Evolutionary conservation across 1,140 invertebrate species (phyloP).

Genomic region (Lepidurus couesii): DNA sequence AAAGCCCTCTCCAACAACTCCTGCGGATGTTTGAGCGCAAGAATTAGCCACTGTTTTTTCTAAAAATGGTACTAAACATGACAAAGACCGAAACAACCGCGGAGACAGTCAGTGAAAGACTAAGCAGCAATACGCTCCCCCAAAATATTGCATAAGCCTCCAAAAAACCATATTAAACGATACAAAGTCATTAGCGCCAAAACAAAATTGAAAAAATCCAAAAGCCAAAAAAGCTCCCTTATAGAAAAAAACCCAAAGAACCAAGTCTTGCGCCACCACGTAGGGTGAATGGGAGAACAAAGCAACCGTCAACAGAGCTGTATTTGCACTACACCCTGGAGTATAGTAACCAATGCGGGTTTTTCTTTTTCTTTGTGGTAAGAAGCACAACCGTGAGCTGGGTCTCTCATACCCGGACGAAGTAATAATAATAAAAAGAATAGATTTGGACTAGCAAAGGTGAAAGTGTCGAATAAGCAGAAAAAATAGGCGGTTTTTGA

Average conservation of each 20-base stretch:
- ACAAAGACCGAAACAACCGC: background rate
- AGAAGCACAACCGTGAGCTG: background rate
- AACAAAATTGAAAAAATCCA: background rate
- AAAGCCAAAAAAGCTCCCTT: background rate
- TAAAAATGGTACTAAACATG: background rate
- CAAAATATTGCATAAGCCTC: background rate
- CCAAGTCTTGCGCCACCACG: background rate
- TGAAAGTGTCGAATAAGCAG: background rate
- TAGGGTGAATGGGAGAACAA: background rate
- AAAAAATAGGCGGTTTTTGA: background rate
- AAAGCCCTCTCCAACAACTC: constrained; percentile 1
- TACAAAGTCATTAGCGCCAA: background rate
- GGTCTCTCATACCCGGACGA: background rate
- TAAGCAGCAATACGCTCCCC: background rate
- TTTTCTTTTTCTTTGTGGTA: background rate
- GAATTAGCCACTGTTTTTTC: constrained; percentile 26
- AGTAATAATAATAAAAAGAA: background rate
- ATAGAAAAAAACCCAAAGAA: background rate
- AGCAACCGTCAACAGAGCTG: constrained; percentile 1
- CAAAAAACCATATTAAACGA: background rate
- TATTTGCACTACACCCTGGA: constrained; percentile 9
- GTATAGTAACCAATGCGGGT: background rate
- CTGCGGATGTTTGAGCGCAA: constrained; percentile 8
- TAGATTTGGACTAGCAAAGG: background rate
- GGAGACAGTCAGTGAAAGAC: background rate